Evolutionary conservation across 2,113 vertebrate genomes (phyloP).

Genomic region (Dolichotis patagonum): DNA sequence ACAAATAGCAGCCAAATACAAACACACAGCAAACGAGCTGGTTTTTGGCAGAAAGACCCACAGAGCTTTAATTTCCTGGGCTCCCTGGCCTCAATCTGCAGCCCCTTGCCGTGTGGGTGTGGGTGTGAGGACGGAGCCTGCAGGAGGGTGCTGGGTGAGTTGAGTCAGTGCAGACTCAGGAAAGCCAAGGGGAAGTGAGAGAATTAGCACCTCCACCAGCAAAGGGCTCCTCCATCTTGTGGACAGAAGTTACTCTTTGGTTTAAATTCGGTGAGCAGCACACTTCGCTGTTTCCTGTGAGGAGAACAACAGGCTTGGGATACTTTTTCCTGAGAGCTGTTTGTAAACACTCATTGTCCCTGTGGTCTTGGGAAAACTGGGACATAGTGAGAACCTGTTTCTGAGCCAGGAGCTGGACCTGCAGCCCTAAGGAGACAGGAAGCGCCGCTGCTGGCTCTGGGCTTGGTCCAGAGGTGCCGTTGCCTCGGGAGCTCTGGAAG

Average conservation of each 20-base stretch:
- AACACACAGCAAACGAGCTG: neutral
- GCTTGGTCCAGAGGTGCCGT: neutral
- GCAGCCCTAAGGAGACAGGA: neutral
- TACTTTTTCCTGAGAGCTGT: neutral
- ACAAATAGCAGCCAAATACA: constrained; percentile 24
- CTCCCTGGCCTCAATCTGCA: neutral
- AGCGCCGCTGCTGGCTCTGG: neutral
- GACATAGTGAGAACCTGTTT: neutral
- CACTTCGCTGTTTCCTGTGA: neutral
- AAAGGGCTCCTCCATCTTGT: neutral
- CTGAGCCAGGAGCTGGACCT: constrained; percentile 27
- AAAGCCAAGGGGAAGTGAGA: neutral
- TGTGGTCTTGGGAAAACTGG: neutral
- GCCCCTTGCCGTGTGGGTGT: neutral
- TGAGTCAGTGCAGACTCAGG: neutral
- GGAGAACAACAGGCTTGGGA: neutral
- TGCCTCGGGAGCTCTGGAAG: neutral
- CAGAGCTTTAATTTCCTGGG: neutral
- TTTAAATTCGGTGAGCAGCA: neutral
- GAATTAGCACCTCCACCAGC: neutral
- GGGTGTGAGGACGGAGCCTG: no score
- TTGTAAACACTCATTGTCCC: neutral
- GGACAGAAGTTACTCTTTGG: neutral
- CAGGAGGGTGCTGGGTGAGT: neutral
- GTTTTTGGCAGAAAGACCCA: constrained; percentile 21